Conservation (phyloP, 2,797 vertebrate species). For the Kryptolebias ocellatus region DNA sequence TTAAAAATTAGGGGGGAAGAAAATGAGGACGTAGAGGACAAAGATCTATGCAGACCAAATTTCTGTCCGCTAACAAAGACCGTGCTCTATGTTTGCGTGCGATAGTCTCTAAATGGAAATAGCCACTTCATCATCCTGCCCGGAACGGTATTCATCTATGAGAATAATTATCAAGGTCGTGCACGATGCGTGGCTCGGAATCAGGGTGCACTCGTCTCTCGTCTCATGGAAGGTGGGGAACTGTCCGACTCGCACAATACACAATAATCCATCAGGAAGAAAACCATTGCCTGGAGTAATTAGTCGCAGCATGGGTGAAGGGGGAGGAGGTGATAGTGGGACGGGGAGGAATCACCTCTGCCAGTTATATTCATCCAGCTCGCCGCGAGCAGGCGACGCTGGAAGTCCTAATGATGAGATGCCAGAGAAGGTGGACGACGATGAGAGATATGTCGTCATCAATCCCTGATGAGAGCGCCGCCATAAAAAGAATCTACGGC, state of each 20-base stretch:
- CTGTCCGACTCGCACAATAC: constrained; percentile 84
- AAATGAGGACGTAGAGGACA: constrained; percentile 31
- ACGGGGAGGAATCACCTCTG: constrained; percentile 78
- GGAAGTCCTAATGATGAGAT: constrained; percentile 65
- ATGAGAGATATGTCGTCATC: constrained; percentile 72
- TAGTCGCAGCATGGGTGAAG: constrained; percentile 85
- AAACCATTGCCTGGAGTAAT: constrained; percentile 89
- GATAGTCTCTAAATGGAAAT: constrained; percentile 87
- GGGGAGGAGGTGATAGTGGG: constrained; percentile 9
- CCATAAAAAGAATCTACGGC: constrained; percentile 61
- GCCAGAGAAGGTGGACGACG: constrained; percentile 50
- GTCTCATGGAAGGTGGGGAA: constrained; percentile 45
- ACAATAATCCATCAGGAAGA: constrained; percentile 91
- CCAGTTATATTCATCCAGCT: constrained; percentile 85
- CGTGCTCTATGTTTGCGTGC: constrained; percentile 83
- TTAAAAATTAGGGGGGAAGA: constrained; percentile 14
- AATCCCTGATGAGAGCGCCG: constrained; percentile 60
- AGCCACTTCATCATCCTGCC: constrained; percentile 97
- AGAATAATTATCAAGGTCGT: constrained; percentile 98
- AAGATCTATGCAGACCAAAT: constrained; percentile 66
- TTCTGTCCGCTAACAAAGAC: constrained; percentile 80
- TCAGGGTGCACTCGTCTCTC: constrained; percentile 75
- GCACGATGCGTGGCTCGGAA: constrained; percentile 84
- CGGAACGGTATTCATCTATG: constrained; percentile 91
- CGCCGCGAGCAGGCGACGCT: constrained; percentile 58